Base-by-base conservation (phyloP, 23 tunicate genomes). In the Ciona savignyi region DNA sequence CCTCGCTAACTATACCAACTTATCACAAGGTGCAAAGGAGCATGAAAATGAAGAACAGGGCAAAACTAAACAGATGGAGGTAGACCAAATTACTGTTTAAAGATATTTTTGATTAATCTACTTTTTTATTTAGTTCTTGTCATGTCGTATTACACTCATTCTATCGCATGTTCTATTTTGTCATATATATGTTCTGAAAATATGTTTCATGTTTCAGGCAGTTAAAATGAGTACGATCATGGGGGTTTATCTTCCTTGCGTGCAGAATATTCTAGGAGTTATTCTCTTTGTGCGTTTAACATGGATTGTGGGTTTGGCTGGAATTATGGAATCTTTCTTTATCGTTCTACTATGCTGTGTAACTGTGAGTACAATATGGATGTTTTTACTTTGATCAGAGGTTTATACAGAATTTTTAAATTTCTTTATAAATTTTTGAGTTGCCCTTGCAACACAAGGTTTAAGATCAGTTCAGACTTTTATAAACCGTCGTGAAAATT, bases 261-360 rank as follows among this genome's bases (percentile, higher is more conserved):
- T 93, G 20, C 98, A 93, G 69, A 93, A 93, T 67, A 93, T 93
- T 30, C 81, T 93, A 9, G 98, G 98, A 3, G 98, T 93, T 30
- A 93, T 93, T 68, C 93, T 93, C 27, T 93, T 93, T 73, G 75
- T 93, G 29, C 88, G 98, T 77, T 63, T 93, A 1, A 76, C 98
- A 4, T 93, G 98, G 98, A 93, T 93, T 68, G 98, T 93, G 30
- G 98, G 98, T 6, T 60, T 85, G 35, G 93, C 98, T 42, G 98
- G 98, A 25, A 81, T 93, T 1, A 26, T 81, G 32, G 78, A 86
- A 62, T 32, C 79, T 4, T 86, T 93, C 68, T 74, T 81, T 72
- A 86, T 93, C 66, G 98, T 93, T 1, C 49, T 93, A 2, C 34
- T 93, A 2, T 93, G 98, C 65, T 76, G 86, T 66, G 32, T 63